These are phyloP conservation scores for Melipona bicolor DNA, from an alignment of 2,888 invertebrate genomes.

Conservation along the genomic window DNA sequence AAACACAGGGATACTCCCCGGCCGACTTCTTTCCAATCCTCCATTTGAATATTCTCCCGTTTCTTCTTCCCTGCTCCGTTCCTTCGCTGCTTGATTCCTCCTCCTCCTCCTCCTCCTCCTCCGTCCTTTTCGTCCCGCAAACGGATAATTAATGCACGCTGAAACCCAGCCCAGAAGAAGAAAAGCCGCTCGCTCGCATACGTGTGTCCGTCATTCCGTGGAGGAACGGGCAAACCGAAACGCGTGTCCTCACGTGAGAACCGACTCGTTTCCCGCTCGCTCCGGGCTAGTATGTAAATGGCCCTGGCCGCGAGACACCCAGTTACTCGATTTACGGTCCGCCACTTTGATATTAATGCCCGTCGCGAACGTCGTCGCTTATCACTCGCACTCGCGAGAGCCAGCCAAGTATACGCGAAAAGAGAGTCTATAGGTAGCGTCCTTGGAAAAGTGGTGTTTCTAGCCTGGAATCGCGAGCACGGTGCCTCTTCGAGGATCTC, in stretches of 20 bases:
- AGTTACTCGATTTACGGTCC: slow-evolving; percentile 17
- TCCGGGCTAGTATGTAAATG: slow-evolving; percentile 62
- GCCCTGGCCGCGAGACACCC: slow-evolving; percentile 12
- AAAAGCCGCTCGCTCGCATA: slow-evolving; percentile 60
- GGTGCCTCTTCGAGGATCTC: slow-evolving; percentile 1
- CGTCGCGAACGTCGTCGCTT: slow-evolving; percentile 28
- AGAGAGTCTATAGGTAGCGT: neutral
- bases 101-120: too few relatives aligned
- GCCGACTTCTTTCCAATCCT: slow-evolving; percentile 13
- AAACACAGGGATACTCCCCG: neutral
- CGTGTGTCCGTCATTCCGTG: slow-evolving; percentile 57
- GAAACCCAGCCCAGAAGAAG: slow-evolving; percentile 59
- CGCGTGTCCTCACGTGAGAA: slow-evolving; percentile 76
- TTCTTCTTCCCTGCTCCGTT: slow-evolving; percentile 6
- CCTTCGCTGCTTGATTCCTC: neutral
- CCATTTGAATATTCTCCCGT: slow-evolving; percentile 48
- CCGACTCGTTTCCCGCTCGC: slow-evolving; percentile 68
- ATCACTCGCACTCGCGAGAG: slow-evolving; percentile 20
- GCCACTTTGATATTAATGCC: slow-evolving; percentile 45
- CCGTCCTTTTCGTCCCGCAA: neutral
- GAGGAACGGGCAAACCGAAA: slow-evolving; percentile 59
- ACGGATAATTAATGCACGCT: slow-evolving; percentile 75
- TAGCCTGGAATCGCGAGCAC: slow-evolving; percentile 8
- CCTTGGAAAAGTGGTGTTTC: neutral
- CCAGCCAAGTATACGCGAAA: neutral